Base-by-base conservation (phyloP, 2,797 vertebrate genomes). In the Leptatherina wallacei region DNA sequence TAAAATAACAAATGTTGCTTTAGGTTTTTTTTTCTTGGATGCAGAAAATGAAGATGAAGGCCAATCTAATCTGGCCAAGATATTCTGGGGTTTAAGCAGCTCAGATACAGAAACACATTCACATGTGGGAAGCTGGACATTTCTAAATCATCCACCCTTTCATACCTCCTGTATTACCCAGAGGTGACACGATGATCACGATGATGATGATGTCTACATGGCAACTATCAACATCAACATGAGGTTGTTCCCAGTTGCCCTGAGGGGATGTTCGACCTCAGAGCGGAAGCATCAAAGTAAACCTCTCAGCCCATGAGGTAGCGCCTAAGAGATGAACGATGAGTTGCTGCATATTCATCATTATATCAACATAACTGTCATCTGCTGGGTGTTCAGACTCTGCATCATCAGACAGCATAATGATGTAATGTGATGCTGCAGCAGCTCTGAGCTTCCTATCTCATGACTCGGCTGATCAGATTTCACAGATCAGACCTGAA, bases 211-310 rank as follows among this genome's bases (percentile, higher is more conserved):
- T 10, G 47, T 49, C 20, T 9, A n/a, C 47, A 49, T 49, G 47
- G 47, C 8, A 49, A 49, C 47, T 22, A 57, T 64, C 29, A 85
- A 66, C 81, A 76, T 47, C 65, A 80, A 72, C 78, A 78, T n/a
- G 20, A 52, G 47, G 27, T 20, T 18, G 16, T 38, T 49, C 47
- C 44, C 8, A 22, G 8, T n/a, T 18, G 20, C 18, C 47, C 47
- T 22, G 47, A 49, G 47, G 47, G 1, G 20, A 49, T 49, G 44
- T 20, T 9, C 2, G 18, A 49, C 20, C 20, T 49, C 44, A 49
- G 0, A 20, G 52, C 0, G 3, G 32, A 16, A 42, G 61, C 0
- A 27, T 7, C 33, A 30, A 29, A 4, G 18, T n/a, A n/a, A 49
- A n/a, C 3, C 1, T n/a, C 20, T 49, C 0, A 49, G 8, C 20